Conservation (phyloP, 1,140 invertebrate genomes). For the Drosophila pectinifera region DNA sequence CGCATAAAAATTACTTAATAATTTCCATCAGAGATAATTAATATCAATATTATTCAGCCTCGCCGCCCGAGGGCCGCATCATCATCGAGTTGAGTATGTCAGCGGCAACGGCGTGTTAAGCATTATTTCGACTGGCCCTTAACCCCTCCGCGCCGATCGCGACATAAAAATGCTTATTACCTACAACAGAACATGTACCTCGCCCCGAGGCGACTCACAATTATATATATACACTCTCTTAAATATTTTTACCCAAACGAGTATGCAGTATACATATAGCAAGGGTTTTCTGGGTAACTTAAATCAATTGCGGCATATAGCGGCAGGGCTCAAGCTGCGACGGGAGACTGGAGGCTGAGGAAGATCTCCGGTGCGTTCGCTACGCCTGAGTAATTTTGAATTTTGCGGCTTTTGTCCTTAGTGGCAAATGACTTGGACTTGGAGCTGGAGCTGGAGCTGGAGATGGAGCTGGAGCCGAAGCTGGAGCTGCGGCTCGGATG, state of each 20-base stretch:
- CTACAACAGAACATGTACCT: constrained; percentile 60
- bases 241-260: constrained; percentile 11
- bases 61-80: constrained; percentile 33
- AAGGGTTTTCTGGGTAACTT: constrained; percentile 57
- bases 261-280: no score
- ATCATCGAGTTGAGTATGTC: constrained; percentile 47
- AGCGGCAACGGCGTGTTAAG: constrained; percentile 64
- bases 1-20: constrained; percentile 81
- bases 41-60: constrained; percentile 78
- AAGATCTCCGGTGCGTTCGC: constrained; percentile 58
- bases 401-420: constrained; percentile 81
- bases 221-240: constrained; percentile 38
- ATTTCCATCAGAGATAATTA: constrained; percentile 83
- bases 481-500: constrained; percentile 29
- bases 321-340: constrained; percentile 44
- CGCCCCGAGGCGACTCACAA: constrained; percentile 62
- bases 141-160: constrained; percentile 52
- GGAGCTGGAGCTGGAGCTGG: constrained; percentile 26
- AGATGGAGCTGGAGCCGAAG: constrained; percentile 21
- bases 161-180: constrained; percentile 80
- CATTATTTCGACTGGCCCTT: constrained; percentile 55
- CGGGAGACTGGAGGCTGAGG: constrained; percentile 5
- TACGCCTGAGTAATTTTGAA: constrained; percentile 75
- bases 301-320: constrained; percentile 76
- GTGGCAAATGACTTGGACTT: constrained; percentile 71